Conservation (phyloP, 1,140 invertebrate species). For the Homarus americanus region DNA sequence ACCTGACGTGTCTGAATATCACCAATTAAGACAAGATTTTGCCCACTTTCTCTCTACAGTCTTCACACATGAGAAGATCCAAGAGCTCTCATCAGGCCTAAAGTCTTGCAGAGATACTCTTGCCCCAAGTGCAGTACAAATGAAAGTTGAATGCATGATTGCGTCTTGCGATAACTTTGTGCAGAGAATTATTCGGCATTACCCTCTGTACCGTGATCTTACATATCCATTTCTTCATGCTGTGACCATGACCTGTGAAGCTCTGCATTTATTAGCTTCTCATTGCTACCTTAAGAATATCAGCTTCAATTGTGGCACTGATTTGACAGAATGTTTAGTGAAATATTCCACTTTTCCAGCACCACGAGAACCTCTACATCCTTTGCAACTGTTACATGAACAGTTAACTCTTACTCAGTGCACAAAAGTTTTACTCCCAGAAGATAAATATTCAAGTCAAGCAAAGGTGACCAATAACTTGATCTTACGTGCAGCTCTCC, state of each 20-base stretch:
- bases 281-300: conserved; percentile 16
- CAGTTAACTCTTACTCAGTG: conserved; percentile 9
- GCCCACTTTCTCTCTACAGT: conserved; percentile 75
- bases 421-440: conserved; percentile 25
- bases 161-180: conserved; percentile 74
- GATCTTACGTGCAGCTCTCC: conserved; percentile 71
- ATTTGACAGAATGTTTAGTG: conserved; percentile 37
- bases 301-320: conserved; percentile 24
- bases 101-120: background rate
- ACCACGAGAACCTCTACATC: conserved; percentile 45
- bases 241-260: conserved; percentile 63
- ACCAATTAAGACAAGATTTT: conserved; percentile 78
- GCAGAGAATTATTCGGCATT: conserved; percentile 53
- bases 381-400: conserved; percentile 41
- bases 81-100: conserved; percentile 20
- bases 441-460: conserved; percentile 46
- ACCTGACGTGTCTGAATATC: conserved; percentile 81
- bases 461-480: conserved; percentile 59
- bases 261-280: conserved; percentile 25
- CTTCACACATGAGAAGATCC: conserved; percentile 53
- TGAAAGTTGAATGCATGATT: conserved; percentile 55
- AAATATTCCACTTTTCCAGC: conserved; percentile 64
- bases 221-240: conserved; percentile 70
- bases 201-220: conserved; percentile 75
- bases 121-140: conserved; percentile 2